These are phyloP conservation scores for Drosophila aff. DNA, from an alignment of 1,140 invertebrate species.

Conservation along the genomic window DNA sequence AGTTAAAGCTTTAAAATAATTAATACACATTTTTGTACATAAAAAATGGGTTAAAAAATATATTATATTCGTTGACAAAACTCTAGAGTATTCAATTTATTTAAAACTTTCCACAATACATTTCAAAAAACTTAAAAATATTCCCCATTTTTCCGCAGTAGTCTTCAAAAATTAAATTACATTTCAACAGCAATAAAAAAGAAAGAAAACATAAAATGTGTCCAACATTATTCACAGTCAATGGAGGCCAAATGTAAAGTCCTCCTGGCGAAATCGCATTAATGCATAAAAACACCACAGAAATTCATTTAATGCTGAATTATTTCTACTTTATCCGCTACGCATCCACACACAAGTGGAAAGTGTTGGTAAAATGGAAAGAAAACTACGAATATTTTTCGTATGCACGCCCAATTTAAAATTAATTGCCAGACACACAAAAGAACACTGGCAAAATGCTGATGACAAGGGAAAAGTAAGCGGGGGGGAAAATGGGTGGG, in stretches of 20 bases:
- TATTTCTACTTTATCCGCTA: conserved; percentile 33
- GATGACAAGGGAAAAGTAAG: conserved; percentile 33
- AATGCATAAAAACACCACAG: conserved; percentile 27
- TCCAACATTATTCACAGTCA: conserved; percentile 8
- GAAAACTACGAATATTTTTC: conserved; percentile 83
- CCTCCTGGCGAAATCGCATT: conserved; percentile 26
- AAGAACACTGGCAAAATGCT: conserved; percentile 67
- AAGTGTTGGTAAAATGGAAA: conserved; percentile 64
- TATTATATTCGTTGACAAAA: not conserved
- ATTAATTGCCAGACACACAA: conserved; percentile 85
- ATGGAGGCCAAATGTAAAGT: conserved; percentile 9
- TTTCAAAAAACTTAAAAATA: not conserved
- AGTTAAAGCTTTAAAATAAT: not conserved
- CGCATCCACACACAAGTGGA: conserved; percentile 12
- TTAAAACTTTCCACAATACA: not conserved
- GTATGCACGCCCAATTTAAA: conserved; percentile 84
- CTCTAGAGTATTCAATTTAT: not conserved
- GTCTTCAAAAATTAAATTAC: conserved; percentile 10
- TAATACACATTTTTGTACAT: not conserved
- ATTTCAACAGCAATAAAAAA: not conserved
- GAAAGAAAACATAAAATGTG: not conserved
- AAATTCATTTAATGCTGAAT: conserved; percentile 47
- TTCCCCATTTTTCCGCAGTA: not conserved
- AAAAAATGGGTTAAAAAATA: not conserved
- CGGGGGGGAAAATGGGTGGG: not conserved